These are phyloP conservation scores for Anabacerthia variegaticeps DNA, from an alignment of 2,797 vertebrate genomes.

Conservation along the genomic window DNA sequence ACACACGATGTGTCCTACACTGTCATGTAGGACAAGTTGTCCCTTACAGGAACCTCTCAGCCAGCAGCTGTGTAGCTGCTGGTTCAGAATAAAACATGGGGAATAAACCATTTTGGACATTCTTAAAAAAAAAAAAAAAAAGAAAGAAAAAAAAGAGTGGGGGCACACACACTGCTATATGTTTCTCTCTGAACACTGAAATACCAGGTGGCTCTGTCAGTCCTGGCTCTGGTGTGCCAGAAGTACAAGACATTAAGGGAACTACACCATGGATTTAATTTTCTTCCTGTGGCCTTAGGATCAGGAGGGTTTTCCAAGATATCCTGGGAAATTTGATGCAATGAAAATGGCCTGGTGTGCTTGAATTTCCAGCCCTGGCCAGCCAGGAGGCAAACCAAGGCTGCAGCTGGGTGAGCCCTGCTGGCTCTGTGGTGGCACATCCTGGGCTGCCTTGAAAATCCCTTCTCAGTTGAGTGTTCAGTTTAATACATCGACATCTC, in stretches of 20 bases:
- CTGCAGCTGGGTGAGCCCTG: not conserved
- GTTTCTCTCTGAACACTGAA: not conserved
- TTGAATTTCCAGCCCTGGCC: not conserved
- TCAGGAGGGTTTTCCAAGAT: not conserved
- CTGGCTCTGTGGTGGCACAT: fast-evolving
- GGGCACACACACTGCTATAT: not conserved
- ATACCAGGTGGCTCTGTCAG: not conserved
- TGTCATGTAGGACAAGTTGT: not conserved
- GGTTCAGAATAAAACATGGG: not conserved
- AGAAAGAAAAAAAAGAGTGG: not conserved
- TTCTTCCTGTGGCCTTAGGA: not conserved
- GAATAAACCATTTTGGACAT: not conserved
- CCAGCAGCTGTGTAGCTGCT: not conserved
- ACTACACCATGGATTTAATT: not conserved
- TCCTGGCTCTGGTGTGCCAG: not conserved
- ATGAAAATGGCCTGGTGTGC: not conserved
- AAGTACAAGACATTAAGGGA: not conserved
- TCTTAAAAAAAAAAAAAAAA: not conserved
- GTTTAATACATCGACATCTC: not conserved
- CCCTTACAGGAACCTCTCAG: not conserved
- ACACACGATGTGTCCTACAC: not conserved
- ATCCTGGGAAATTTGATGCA: not conserved
- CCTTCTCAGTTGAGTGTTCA: fast-evolving
- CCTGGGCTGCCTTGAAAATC: not conserved
- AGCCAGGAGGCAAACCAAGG: not conserved